Base-by-base conservation (phyloP, 92 coral and sea anemone species). In the Plumapathes pennacea region DNA sequence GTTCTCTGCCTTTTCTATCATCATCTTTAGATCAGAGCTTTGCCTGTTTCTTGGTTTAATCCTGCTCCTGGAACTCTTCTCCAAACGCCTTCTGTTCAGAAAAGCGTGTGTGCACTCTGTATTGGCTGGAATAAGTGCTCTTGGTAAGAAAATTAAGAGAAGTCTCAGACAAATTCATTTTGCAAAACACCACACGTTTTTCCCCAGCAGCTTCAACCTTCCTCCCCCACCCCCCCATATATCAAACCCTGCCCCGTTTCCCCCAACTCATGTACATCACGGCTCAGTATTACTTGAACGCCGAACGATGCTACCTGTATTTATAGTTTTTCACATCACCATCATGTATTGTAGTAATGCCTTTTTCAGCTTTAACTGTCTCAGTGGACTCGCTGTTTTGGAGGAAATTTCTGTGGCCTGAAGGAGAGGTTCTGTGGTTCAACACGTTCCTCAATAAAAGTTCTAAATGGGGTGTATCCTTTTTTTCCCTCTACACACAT, bases 391-490 rank as follows among this genome's bases (percentile, higher is more conserved):
- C 97, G 23, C 22, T 78, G 24, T 87, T 91, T 62, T 91, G 97
- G 97, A 78, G 62, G 45, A 85, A 85, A 25, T 76, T 45, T 61
- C 69, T 81, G 64, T 91, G 97, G 97, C 97, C 97, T 20, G 97
- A 91, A 48, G 91, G 91, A 30, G 89, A 79, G 33, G 97, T 91
- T 33, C 73, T 91, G 54, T 91, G 95, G 79, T 91, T 69, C 36
- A 91, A 91, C 43, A 79, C 97, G 5, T 65, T 87, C 18, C 71
- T 69, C 21, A 91, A 91, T 65, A 91, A 87, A 66, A 91, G 97
- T 39, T 91, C 97, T 5, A 57, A 87, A 23, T 91, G 96, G 96
- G 97, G 97, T 11, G 96, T 91, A 91, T 91, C 97, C 89, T 87
- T 89, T 69, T 9, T 10, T 18, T 13, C n/a, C n/a, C n/a, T n/a